phyloP scores from a whole-genome alignment of 92 coral and sea anemone genomes.

The Zoanthus gigantus region DNA sequence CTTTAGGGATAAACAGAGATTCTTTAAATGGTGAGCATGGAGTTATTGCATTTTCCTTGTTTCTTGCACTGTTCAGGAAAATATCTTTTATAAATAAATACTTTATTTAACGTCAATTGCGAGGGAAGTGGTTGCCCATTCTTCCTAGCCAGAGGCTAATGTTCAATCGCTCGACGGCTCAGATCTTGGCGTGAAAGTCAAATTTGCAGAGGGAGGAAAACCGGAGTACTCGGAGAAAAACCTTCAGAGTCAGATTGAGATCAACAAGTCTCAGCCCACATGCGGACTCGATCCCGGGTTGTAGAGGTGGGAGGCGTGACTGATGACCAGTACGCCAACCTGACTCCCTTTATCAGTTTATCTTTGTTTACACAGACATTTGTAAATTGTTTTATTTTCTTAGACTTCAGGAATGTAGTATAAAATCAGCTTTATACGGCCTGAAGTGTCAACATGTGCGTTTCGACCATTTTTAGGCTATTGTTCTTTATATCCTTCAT shows the following conservation, averaged over 20 bases:
- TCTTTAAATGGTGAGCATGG: slow-evolving; percentile 21
- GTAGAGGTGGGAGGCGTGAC: no score
- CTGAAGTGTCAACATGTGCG: neutral
- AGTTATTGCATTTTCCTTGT: slow-evolving; percentile 27
- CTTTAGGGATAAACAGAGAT: slow-evolving; percentile 42
- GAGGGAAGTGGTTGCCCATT: no score
- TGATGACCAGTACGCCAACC: no score
- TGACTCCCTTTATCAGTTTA: neutral
- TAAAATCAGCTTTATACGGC: neutral
- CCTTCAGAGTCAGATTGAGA: no score
- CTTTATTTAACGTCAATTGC: no score
- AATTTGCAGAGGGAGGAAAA: no score
- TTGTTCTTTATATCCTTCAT: neutral
- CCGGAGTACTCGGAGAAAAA: no score
- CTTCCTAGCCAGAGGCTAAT: no score
- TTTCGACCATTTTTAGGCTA: neutral
- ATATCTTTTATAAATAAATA: slow-evolving; percentile 4
- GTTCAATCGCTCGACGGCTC: no score
- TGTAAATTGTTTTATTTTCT: neutral
- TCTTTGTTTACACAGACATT: slow-evolving; percentile 43
- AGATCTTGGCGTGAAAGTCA: no score
- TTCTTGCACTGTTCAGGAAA: slow-evolving; percentile 48
- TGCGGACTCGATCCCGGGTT: no score
- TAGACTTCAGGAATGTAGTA: neutral
- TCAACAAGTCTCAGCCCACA: no score